phyloP scores from a whole-genome alignment of 35 echinoderm and acorn worm genomes.

The Hemicentrotus pulcherrimus region DNA sequence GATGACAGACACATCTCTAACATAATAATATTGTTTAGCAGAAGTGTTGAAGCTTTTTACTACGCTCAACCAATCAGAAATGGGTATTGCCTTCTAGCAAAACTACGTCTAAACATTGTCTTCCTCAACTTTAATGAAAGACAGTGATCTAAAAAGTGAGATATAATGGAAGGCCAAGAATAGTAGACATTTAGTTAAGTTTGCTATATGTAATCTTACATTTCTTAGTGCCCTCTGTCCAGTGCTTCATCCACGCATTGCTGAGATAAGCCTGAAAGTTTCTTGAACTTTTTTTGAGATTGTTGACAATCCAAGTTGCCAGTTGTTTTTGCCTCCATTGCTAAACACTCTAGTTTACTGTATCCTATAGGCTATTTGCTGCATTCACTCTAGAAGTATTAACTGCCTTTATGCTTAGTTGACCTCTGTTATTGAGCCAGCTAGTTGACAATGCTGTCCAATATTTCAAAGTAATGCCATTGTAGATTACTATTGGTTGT shows the following conservation, averaged over 20 bases:
- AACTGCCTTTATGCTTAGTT: background rate
- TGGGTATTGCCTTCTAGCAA: background rate
- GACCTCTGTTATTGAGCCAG: background rate
- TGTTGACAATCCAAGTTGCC: background rate
- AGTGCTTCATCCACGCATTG: background rate
- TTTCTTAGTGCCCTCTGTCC: background rate
- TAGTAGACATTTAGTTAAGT: background rate
- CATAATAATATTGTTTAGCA: background rate
- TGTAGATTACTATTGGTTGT: too few relatives aligned
- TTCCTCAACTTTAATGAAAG: too few relatives aligned
- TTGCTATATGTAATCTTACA: background rate
- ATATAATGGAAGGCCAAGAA: too few relatives aligned
- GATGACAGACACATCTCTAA: background rate
- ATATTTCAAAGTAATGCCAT: background rate
- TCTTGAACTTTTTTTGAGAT: background rate
- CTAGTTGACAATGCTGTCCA: background rate
- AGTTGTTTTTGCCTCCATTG: background rate
- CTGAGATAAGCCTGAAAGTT: background rate
- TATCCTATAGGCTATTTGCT: background rate
- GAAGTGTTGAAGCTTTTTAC: background rate
- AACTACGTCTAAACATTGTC: too few relatives aligned
- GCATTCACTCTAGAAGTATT: background rate
- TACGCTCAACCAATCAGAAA: background rate
- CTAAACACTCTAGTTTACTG: background rate
- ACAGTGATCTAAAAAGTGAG: too few relatives aligned